Percentiles rank a stretch among this genome's conserved stretches.
Conservation (phyloP, 2,797 vertebrate species). For the Coccyzus lansbergi region DNA sequence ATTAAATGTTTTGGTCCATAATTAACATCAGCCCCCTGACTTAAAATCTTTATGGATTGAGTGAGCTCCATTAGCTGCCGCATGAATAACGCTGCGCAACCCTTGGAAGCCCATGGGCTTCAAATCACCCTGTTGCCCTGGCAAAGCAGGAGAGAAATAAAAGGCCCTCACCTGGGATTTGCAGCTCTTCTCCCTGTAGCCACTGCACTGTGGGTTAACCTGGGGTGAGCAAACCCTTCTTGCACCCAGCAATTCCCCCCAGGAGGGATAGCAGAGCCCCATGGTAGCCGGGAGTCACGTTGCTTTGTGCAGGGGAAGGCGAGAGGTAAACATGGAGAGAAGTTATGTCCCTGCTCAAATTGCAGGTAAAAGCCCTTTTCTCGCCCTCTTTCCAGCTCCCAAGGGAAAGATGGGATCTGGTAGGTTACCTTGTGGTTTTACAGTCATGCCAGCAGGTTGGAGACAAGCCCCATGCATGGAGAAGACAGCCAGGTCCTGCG, state of each 20-base stretch:
- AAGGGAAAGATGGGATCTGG: background rate
- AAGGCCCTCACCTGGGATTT: background rate
- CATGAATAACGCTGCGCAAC: background rate
- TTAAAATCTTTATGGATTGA: conserved; percentile 37
- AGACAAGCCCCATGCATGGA: background rate
- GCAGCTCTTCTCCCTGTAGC: background rate
- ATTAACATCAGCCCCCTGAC: conserved; percentile 74
- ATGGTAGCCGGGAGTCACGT: accelerated
- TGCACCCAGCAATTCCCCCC: accelerated
- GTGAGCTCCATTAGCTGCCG: conserved; percentile 29
- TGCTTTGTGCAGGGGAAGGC: background rate
- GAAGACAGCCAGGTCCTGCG: background rate
- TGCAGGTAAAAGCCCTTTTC: accelerated
- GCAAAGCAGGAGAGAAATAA: background rate
- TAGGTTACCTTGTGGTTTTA: background rate
- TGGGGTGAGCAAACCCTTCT: accelerated
- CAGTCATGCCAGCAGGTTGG: background rate
- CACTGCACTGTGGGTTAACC: accelerated
- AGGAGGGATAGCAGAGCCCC: background rate
- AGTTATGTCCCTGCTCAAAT: background rate
- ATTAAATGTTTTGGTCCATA: conserved; percentile 76
- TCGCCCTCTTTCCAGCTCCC: background rate
- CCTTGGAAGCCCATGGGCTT: background rate
- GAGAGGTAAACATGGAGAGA: background rate
- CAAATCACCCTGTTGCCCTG: background rate